These are phyloP conservation scores for Drosophila merina DNA, from an alignment of 2,888 invertebrate species.

Conservation along the genomic window DNA sequence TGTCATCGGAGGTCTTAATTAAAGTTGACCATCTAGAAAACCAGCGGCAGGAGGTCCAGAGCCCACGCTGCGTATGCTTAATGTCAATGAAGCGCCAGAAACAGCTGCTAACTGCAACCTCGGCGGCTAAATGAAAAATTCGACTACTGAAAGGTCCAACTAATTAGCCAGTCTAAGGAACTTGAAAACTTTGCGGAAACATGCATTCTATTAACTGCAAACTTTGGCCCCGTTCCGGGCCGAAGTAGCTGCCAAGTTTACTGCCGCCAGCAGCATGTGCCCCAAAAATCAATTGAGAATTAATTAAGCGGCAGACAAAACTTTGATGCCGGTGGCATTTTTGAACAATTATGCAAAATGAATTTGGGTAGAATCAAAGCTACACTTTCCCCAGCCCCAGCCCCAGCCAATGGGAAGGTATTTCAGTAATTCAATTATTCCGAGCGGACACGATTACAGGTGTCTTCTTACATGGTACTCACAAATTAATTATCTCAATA, in stretches of 20 bases:
- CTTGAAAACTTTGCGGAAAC: conserved; percentile 24
- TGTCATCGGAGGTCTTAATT: conserved; percentile 50
- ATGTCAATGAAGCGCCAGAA: conserved; percentile 45
- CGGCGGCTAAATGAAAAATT: conserved; percentile 31
- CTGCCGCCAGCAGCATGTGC: conserved; percentile 26
- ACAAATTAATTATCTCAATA: conserved; percentile 34
- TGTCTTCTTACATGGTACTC: conserved; percentile 36
- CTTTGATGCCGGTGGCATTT: conserved; percentile 39
- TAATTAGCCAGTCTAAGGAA: conserved; percentile 29
- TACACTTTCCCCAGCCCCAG: neutral
- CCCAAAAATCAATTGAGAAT: conserved; percentile 62
- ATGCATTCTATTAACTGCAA: conserved; percentile 27
- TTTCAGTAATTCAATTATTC: conserved; percentile 24
- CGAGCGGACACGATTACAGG: conserved; percentile 23
- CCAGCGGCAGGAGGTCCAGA: neutral
- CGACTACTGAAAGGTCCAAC: conserved; percentile 20
- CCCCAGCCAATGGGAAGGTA: neutral
- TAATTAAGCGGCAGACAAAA: conserved; percentile 50
- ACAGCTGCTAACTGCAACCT: conserved; percentile 6
- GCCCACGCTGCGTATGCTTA: conserved; percentile 39
- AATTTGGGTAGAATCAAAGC: conserved; percentile 6
- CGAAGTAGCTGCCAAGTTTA: conserved; percentile 13
- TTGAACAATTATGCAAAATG: conserved; percentile 40
- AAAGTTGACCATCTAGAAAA: conserved; percentile 22
- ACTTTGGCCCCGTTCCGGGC: conserved; percentile 12